Percentiles rank a stretch among this genome's conserved stretches.
These are phyloP conservation scores for Cladopsammia gracilis DNA, from an alignment of 64 coral and sea anemone genomes.

Conservation along the genomic window DNA sequence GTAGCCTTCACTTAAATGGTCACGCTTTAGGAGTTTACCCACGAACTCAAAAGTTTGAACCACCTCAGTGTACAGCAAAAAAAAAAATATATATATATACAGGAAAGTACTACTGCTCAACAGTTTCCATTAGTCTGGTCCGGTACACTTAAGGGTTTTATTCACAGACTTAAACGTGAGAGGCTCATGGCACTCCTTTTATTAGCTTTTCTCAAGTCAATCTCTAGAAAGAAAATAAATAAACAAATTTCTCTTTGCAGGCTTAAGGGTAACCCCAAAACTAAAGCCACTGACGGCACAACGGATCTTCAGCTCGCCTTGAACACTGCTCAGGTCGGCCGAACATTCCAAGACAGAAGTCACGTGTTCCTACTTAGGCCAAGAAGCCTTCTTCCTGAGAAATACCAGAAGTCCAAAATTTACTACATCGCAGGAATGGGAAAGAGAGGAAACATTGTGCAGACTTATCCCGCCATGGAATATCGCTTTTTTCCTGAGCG, in stretches of 20 bases:
- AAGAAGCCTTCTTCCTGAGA: constrained; percentile 6
- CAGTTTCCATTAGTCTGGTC: too few species aligned
- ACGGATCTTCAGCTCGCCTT: constrained; percentile 31
- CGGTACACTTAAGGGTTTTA: too few species aligned
- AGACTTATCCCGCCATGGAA: constrained; percentile 64
- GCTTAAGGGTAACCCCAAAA: constrained; percentile 34
- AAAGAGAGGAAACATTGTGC: constrained; percentile 51
- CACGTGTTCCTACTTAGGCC: constrained; percentile 48
- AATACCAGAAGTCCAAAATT: constrained; percentile 20
- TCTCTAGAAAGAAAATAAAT: too few species aligned
- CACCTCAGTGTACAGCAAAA: too few species aligned
- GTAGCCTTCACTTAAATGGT: too few species aligned
- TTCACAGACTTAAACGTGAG: too few species aligned
- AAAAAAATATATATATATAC: too few species aligned
- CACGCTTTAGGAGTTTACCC: too few species aligned
- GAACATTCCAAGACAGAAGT: constrained; percentile 67
- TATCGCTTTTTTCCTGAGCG: constrained; percentile 61
- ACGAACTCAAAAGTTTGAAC: too few species aligned
- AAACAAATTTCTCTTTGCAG: not conserved
- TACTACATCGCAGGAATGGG: constrained; percentile 58
- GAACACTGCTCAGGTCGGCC: constrained; percentile 4
- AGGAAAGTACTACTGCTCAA: too few species aligned
- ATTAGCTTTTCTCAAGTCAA: too few species aligned
- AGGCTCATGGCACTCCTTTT: too few species aligned
- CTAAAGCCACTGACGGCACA: constrained; percentile 16